Base-by-base conservation (phyloP, 2,797 vertebrate species). In the Helostoma temminkii region DNA sequence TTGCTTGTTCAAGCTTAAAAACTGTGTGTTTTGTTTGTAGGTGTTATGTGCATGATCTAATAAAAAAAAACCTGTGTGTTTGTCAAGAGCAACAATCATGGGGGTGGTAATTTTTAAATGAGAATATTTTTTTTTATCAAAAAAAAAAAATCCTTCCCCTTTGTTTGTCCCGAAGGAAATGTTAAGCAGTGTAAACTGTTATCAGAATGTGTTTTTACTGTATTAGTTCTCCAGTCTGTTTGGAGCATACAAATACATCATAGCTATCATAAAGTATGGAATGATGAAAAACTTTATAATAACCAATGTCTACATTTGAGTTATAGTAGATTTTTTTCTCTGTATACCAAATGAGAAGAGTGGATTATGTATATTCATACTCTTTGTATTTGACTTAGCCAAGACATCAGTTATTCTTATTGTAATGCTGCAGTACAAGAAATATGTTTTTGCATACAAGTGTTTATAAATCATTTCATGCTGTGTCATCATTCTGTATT, bases 381-480 rank as follows among this genome's bases (percentile, higher is more conserved):
- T 46, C 25, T 71, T 73, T 57, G n/a, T 72, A 76, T 73, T 74
- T 74, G 50, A 18, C 25, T 81, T 56, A 42, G 22, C 58, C 53
- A 52, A 78, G 8, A 6, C 58, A 28, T 72, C 48, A 24, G 7
- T 62, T 52, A 5, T 62, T 52, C 26, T 52, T 30, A 75, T 48
- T 56, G 36, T 39, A 71, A 48, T 46, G 8, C 16, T 24, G 22
- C 34, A 69, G n/a, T 41, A 55, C 4, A 16, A 15, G 36, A 58
- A 63, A 65, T 66, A 3, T 10, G 57, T 58, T 43, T 56, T 52
- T 74, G 18, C 15, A 59, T 18, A 45, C 49, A 60, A 62, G 37
- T 30, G 18, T 9, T 3, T 24, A 45, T 71, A 45, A 77, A 56
- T 76, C 6, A 57, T 57, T 59, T 70, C 43, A 62, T 60, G 30